Percentiles rank a stretch among this genome's conserved stretches.
Conservation (phyloP, 2,113 vertebrate genomes). For the Lepisosteus osseus region DNA sequence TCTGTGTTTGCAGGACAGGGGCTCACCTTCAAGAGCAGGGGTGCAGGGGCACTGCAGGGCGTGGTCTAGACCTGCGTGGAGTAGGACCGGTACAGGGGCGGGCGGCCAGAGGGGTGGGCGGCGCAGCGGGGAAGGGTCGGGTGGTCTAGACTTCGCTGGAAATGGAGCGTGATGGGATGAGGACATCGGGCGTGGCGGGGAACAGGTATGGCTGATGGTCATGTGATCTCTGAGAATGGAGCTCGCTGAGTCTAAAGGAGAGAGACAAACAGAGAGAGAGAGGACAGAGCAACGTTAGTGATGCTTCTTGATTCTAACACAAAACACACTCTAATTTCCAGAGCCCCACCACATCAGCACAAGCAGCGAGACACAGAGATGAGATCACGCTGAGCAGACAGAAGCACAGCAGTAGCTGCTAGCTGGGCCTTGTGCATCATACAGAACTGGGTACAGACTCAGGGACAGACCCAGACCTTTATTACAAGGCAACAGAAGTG, state of each 20-base stretch:
- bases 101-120: constrained; percentile 47
- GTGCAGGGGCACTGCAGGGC: background rate
- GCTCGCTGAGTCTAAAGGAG: constrained; percentile 73
- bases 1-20: background rate
- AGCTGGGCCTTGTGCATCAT: too few species aligned
- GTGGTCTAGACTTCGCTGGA: constrained; percentile 77
- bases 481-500: too few species aligned
- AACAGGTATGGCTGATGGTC: constrained; percentile 76
- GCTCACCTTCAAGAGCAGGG: background rate
- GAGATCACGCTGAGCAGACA: too few species aligned
- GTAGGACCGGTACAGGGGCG: constrained; percentile 59
- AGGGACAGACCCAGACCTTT: too few species aligned
- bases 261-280: constrained; percentile 18
- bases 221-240: constrained; percentile 84
- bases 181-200: constrained; percentile 73
- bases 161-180: constrained; percentile 76
- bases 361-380: too few species aligned
- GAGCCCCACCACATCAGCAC: too few species aligned
- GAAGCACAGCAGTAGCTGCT: too few species aligned
- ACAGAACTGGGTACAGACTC: too few species aligned
- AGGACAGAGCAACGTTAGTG: constrained; percentile 9
- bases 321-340: too few species aligned
- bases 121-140: constrained; percentile 42
- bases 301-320: too few species aligned
- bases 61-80: constrained; percentile 67